A percentile compares a stretch with the other conserved stretches of the same genome.
Conservation (phyloP, 2,113 vertebrate species). For the Spheniscus mendiculus region DNA sequence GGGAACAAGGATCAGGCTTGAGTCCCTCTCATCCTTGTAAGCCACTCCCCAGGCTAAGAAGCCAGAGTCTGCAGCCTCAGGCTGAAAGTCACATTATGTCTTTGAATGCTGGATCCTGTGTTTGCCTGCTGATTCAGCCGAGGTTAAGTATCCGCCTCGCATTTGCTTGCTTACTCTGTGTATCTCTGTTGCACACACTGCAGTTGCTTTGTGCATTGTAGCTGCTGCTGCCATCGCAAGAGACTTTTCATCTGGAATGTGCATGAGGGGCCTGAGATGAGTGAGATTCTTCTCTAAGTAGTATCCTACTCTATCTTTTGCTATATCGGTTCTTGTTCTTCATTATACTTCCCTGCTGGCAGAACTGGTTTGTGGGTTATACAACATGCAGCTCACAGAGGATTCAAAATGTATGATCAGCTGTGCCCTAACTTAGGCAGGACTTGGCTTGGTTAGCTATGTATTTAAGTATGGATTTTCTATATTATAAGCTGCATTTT, state of each 20-base stretch:
- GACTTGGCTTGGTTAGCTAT: not conserved
- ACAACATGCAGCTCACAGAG: not conserved
- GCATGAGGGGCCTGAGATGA: not conserved
- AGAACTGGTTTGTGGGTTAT: constrained; percentile 19
- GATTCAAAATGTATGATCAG: not conserved
- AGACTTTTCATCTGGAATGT: not conserved
- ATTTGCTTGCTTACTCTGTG: not conserved
- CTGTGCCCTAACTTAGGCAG: not conserved
- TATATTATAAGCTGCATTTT: not conserved
- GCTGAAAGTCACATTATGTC: not conserved
- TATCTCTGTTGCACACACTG: not conserved
- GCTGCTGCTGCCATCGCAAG: not conserved
- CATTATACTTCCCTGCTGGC: not conserved
- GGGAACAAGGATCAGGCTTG: not conserved
- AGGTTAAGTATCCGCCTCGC: not conserved
- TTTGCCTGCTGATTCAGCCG: not conserved
- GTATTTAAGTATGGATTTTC: not conserved
- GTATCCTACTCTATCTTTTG: not conserved
- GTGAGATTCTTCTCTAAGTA: constrained; percentile 24
- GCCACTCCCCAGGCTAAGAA: not conserved
- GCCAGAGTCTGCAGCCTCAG: not conserved
- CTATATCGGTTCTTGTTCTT: not conserved
- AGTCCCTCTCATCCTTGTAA: not conserved
- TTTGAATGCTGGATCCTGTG: not conserved
- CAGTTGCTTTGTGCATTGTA: not conserved